A percentile compares a stretch with the other conserved stretches of the same genome.
These are phyloP conservation scores for Parazoanthus atlanticus DNA, from an alignment of 92 coral and sea anemone species.

Conservation along the genomic window DNA sequence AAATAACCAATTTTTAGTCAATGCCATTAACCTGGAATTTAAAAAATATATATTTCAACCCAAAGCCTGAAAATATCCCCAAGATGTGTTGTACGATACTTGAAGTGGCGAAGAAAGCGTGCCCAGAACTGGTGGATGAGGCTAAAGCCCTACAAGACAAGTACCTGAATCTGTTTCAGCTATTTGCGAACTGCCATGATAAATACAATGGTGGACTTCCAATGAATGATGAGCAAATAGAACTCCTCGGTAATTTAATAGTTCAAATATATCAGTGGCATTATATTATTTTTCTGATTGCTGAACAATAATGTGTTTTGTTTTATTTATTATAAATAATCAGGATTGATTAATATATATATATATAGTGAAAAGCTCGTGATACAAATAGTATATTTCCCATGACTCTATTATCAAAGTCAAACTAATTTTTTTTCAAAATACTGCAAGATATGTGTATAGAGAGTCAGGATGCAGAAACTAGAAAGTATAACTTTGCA, in stretches of 20 bases:
- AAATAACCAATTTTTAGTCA: conserved; percentile 6
- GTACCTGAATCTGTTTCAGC: conserved; percentile 25
- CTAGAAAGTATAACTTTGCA: not conserved
- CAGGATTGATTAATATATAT: no score
- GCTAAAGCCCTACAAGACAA: conserved; percentile 19
- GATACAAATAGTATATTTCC: not conserved
- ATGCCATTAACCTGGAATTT: not conserved
- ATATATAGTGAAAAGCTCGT: not conserved
- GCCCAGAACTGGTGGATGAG: conserved; percentile 19
- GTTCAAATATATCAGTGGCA: not conserved
- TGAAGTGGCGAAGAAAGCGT: conserved; percentile 20
- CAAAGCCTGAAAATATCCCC: conserved; percentile 34
- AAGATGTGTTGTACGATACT: conserved; percentile 16
- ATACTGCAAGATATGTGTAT: not conserved
- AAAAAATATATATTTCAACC: not conserved
- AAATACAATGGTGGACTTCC: not conserved
- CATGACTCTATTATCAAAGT: not conserved
- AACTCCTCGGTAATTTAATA: conserved; percentile 11
- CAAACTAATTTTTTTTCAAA: not conserved
- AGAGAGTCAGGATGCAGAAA: conserved; percentile 9
- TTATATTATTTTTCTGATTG: not conserved
- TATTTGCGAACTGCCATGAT: conserved; percentile 11
- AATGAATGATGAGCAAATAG: conserved; percentile 22
- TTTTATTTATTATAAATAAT: no score
- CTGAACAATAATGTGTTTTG: not conserved